phyloP scores from a whole-genome alignment of 1,140 invertebrate genomes.

The Drosophila bipectinata region DNA sequence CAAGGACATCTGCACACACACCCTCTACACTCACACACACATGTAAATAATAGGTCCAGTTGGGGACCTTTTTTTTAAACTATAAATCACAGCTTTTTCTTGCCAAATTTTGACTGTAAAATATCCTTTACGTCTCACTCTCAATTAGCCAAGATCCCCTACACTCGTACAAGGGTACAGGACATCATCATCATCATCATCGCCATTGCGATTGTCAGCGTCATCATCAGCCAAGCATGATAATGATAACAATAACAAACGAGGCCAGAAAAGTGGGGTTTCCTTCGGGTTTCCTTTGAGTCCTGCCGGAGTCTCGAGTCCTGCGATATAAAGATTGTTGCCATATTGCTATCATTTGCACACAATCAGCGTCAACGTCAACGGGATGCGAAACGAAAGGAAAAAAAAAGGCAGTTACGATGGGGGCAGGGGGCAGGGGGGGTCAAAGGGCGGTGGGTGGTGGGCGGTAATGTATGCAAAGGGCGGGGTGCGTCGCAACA shows the following conservation, averaged over 20 bases:
- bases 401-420: neutral
- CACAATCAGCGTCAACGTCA: slow-evolving; percentile 65
- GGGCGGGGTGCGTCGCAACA: neutral
- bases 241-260: slow-evolving; percentile 58
- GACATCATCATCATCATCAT: slow-evolving; percentile 10
- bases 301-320: neutral
- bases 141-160: slow-evolving; percentile 31
- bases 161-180: neutral
- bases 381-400: slow-evolving; percentile 37
- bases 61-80: no score
- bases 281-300: neutral
- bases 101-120: neutral
- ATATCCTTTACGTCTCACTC: slow-evolving; percentile 2
- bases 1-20: neutral
- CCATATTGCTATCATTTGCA: slow-evolving; percentile 82
- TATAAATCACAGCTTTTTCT: neutral
- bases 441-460: slow-evolving; percentile 14
- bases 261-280: slow-evolving; percentile 31
- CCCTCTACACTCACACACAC: neutral
- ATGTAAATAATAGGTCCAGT: slow-evolving; percentile 45
- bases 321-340: slow-evolving; percentile 73
- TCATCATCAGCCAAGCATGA: slow-evolving; percentile 60
- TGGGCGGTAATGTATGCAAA: slow-evolving; percentile 49
- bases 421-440: neutral
- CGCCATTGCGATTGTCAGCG: slow-evolving; percentile 21